Evolutionary conservation across 1,140 invertebrate species (phyloP), one percentile per base, ranked within the genome.

Genomic region (Harpegnathos saltator): DNA sequence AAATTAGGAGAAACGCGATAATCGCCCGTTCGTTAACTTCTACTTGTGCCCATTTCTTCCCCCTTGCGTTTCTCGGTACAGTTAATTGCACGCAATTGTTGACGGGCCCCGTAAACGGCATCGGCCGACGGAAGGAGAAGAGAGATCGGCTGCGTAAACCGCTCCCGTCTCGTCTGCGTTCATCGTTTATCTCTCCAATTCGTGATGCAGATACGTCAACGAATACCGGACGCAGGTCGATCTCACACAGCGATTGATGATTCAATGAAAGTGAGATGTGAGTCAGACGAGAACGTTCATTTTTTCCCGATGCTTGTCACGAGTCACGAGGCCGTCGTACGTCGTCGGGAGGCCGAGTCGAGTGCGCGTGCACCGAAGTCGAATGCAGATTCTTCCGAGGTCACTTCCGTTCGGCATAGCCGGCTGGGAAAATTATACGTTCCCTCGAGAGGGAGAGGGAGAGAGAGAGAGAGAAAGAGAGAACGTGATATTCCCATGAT

Each of bases 401-500:
- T 7, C 38, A 50, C 19, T 58, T 73, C 52, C 15, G 50, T 17
- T 71, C 69, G 11, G 9, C 9, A 17, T 75, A 50, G 15, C 33
- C 48, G 26, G 19, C 12, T 5, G 29, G 65, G 44, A 54, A 65
- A 75, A 75, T 75, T 63, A 74, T 33, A 33, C 56, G n/a, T 58
- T 73, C 56, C 71, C 71, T 7, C 19, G n/a, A n/a, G n/a, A n/a
- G n/a, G n/a, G n/a, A n/a, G n/a, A n/a, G n/a, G n/a, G n/a, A n/a
- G n/a, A n/a, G n/a, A n/a, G n/a, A n/a, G n/a, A n/a, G n/a, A n/a
- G n/a, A n/a, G 24, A 1, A 33, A 33, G 2, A 3, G 33, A 56
- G 58, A 62, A 63, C 38, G 59, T 24, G 73, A 75, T 62, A 50
- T 75, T n/a, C 58, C 59, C 59, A 19, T 74, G 50, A 74, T 74